phyloP scores from a whole-genome alignment of 1,140 invertebrate genomes.

The Chymomyza costata region DNA sequence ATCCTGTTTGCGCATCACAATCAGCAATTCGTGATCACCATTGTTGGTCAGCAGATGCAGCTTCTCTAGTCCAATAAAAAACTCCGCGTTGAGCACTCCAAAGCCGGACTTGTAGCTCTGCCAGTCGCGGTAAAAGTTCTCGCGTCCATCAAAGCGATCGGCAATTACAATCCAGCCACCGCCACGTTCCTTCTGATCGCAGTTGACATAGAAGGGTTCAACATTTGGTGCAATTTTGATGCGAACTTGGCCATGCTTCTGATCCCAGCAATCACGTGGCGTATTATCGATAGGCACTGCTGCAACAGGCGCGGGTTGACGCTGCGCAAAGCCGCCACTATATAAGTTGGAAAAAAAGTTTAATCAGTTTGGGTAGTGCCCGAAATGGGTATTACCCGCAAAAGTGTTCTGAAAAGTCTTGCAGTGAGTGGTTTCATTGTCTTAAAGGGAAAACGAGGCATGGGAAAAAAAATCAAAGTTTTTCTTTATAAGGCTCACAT shows the following conservation, averaged over 20 bases:
- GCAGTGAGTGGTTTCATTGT: too few species aligned
- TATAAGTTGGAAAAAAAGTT: too few species aligned
- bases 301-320: background rate
- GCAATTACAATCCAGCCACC: constrained; percentile 82
- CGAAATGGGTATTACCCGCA: too few species aligned
- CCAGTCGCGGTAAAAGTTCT: constrained; percentile 80
- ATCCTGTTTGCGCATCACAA: constrained; percentile 80
- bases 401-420: too few species aligned
- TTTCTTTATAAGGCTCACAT: too few species aligned
- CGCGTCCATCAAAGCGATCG: constrained; percentile 79
- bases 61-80: constrained; percentile 80
- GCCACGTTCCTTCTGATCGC: constrained; percentile 75
- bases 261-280: constrained; percentile 34
- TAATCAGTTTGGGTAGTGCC: too few species aligned
- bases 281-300: constrained; percentile 7
- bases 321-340: background rate
- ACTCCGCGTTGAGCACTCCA: constrained; percentile 79
- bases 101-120: constrained; percentile 80
- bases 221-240: constrained; percentile 22
- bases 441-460: too few species aligned
- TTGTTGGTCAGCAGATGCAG: constrained; percentile 77
- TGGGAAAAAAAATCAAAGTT: too few species aligned
- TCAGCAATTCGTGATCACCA: constrained; percentile 78
- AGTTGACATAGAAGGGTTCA: constrained; percentile 79
- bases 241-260: constrained; percentile 38